A percentile compares a stretch with the other conserved stretches of the same genome.
Conservation (phyloP, 2,888 invertebrate genomes). For the Seira sanloemensis region DNA sequence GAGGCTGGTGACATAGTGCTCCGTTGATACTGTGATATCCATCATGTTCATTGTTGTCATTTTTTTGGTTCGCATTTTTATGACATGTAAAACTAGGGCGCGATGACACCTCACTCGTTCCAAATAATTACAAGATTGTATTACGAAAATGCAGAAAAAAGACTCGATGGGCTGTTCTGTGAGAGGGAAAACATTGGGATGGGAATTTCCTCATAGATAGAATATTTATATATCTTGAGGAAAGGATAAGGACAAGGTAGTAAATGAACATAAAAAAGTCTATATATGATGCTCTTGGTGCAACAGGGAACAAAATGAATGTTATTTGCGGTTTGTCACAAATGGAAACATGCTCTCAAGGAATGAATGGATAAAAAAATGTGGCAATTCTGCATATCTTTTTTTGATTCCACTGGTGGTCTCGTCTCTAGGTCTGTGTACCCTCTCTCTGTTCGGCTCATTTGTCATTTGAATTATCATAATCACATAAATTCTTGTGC, state of each 20-base stretch:
- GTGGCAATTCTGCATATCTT: background rate
- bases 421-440: background rate
- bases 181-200: slow-evolving; percentile 11
- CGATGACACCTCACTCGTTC: slow-evolving; percentile 28
- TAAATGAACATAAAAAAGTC: slow-evolving; percentile 9
- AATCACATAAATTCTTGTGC: background rate
- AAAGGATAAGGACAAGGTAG: slow-evolving; percentile 60
- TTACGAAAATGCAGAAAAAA: slow-evolving; percentile 14
- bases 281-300: no score
- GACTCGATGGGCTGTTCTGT: slow-evolving; percentile 17
- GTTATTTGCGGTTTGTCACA: background rate
- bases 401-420: background rate
- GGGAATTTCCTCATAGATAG: slow-evolving; percentile 10
- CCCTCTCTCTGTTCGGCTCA: background rate
- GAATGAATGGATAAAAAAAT: background rate
- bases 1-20: slow-evolving; percentile 37
- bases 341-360: background rate
- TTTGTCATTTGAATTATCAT: background rate
- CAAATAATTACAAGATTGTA: background rate
- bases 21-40: slow-evolving; percentile 20
- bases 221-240: slow-evolving; percentile 6
- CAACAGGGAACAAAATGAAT: background rate
- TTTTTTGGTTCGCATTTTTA: background rate
- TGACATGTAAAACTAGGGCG: slow-evolving; percentile 23
- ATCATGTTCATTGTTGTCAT: background rate